Evolutionary conservation across 2,113 vertebrate genomes (phyloP).

Genomic region (Python bivittatus): DNA sequence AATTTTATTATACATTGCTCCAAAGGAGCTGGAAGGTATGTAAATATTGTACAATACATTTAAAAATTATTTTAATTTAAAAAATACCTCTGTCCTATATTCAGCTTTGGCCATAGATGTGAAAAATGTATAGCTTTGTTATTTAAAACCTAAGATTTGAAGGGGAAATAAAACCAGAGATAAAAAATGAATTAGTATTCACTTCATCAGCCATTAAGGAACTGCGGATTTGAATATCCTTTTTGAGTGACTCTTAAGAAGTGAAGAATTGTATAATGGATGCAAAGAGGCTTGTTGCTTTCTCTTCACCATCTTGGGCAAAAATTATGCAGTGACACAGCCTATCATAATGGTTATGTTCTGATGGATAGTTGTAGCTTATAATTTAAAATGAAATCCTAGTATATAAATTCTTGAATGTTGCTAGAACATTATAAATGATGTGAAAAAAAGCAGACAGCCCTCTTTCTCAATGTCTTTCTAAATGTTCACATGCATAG

Average conservation of each 20-base stretch:
- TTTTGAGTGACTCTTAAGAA: conserved; percentile 10
- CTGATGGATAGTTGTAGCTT: not conserved
- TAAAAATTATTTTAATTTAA: not conserved
- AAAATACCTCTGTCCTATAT: not conserved
- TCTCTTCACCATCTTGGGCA: not conserved
- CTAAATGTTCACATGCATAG: not conserved
- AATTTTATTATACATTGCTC: not conserved
- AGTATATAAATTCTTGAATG: not conserved
- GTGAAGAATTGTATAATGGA: not conserved
- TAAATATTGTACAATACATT: not conserved
- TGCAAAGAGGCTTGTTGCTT: not conserved
- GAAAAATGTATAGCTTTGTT: not conserved
- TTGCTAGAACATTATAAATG: not conserved
- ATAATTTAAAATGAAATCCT: conserved; percentile 15
- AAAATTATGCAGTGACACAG: not conserved
- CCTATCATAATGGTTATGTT: not conserved
- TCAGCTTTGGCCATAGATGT: not conserved
- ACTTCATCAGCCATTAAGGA: not conserved
- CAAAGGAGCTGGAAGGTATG: not conserved
- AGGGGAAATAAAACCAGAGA: not conserved
- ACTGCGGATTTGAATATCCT: conserved; percentile 16
- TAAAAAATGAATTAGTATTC: conserved; percentile 15
- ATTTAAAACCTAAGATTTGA: not conserved
- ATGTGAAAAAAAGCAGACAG: not conserved
- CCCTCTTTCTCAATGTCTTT: not conserved